Evolutionary conservation across 2,113 vertebrate species (phyloP).

Genomic region (Trinectes maculatus): DNA sequence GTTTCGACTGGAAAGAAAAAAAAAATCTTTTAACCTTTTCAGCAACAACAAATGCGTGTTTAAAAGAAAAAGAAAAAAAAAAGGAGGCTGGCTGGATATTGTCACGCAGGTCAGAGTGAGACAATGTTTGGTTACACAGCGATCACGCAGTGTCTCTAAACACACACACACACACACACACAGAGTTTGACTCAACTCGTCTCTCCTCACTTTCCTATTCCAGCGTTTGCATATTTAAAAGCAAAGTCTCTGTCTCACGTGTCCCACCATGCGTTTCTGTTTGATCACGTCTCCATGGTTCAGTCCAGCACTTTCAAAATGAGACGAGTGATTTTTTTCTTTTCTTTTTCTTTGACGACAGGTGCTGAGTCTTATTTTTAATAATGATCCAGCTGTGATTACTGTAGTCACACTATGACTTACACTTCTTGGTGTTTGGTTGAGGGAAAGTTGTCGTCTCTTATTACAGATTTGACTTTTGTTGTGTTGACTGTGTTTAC

Average conservation of each 20-base stretch:
- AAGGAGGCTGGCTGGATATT: constrained; percentile 29
- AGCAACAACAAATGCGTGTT: constrained; percentile 80
- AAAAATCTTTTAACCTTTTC: constrained; percentile 91
- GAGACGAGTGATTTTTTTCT: not conserved
- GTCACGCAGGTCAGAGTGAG: constrained; percentile 6
- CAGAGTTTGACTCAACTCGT: constrained; percentile 25
- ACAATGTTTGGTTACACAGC: constrained; percentile 14
- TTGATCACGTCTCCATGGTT: constrained; percentile 14
- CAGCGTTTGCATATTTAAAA: not conserved
- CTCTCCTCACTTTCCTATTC: not conserved
- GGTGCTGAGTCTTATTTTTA: too few relatives aligned
- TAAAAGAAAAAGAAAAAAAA: constrained; percentile 59
- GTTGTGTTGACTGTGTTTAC: too few relatives aligned
- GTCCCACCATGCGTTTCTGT: not conserved
- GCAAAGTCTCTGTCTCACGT: not conserved
- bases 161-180: too few relatives aligned
- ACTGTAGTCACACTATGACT: not conserved
- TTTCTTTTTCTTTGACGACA: too few relatives aligned
- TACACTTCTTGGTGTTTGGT: not conserved
- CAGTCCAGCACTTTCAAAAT: constrained; percentile 50
- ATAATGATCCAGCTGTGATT: not conserved
- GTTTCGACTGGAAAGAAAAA: constrained; percentile 93
- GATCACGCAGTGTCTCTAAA: not conserved
- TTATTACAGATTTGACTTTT: not conserved
- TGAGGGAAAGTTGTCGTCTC: not conserved